Conservation (phyloP, 2,888 invertebrate genomes). For the Antitype chi region DNA sequence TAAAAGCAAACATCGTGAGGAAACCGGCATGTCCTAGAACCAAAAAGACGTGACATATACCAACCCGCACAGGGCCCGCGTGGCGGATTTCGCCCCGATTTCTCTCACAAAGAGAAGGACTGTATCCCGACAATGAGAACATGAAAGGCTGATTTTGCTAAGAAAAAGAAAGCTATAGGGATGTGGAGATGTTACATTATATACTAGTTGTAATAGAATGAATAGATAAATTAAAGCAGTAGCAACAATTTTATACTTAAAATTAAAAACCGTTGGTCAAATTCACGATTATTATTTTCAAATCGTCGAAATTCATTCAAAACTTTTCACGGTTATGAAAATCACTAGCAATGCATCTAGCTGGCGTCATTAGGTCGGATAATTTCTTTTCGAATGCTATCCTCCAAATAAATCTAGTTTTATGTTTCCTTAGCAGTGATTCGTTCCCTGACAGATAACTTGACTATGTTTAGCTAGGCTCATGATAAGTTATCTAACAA, state of each 20-base stretch:
- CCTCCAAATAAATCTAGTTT: conserved; percentile 15
- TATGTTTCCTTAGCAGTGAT: conserved; percentile 9
- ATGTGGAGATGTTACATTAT: not conserved
- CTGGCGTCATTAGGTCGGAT: not conserved
- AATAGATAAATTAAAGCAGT: not conserved
- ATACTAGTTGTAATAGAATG: not conserved
- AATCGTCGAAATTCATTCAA: not conserved
- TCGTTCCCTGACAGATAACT: not conserved
- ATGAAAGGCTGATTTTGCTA: too few species aligned
- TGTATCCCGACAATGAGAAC: too few species aligned
- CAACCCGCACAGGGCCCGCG: too few species aligned
- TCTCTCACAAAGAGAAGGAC: too few species aligned
- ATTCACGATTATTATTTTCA: not conserved
- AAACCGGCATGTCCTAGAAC: too few species aligned
- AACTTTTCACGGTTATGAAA: not conserved
- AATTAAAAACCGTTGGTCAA: not conserved
- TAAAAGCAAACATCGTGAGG: too few species aligned
- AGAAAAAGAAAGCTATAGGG: not conserved
- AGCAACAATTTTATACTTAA: not conserved
- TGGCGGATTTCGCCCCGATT: too few species aligned
- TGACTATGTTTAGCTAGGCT: not conserved
- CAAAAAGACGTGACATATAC: too few species aligned
- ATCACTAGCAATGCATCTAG: not conserved
- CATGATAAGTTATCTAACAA: not conserved
- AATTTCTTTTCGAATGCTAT: conserved; percentile 5